phyloP scores from a whole-genome alignment of 2,113 vertebrate genomes.

The Todiramphus chloris region DNA sequence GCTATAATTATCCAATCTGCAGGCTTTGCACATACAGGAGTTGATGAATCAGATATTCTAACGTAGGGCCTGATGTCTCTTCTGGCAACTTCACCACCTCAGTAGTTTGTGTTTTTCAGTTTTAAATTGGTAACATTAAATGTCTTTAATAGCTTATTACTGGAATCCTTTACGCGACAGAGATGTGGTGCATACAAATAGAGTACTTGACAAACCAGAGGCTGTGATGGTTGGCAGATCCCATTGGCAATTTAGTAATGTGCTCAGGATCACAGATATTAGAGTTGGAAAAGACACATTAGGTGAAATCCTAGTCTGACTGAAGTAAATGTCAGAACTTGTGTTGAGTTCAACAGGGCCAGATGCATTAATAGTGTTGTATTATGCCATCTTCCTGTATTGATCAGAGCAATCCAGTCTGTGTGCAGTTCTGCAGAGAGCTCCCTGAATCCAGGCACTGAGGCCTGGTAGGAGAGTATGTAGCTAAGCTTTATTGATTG shows the following conservation, averaged over 20 bases:
- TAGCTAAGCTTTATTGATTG: slow-evolving; percentile 7
- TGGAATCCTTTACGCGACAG: slow-evolving; percentile 36
- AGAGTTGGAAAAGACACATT: not conserved
- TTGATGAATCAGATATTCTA: slow-evolving; percentile 57
- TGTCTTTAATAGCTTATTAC: slow-evolving; percentile 68
- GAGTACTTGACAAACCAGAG: slow-evolving; percentile 39
- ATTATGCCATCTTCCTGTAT: not conserved
- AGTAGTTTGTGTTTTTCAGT: slow-evolving; percentile 61
- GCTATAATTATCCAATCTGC: slow-evolving; percentile 60
- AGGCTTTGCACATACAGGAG: slow-evolving; percentile 50
- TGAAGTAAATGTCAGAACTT: slow-evolving; percentile 12
- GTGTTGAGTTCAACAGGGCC: not conserved
- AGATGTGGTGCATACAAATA: slow-evolving; percentile 58
- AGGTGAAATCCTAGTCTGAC: not conserved
- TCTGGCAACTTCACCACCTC: slow-evolving; percentile 59
- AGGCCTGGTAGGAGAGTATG: not conserved
- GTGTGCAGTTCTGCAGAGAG: not conserved
- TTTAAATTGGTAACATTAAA: slow-evolving; percentile 64
- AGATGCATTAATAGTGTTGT: not conserved
- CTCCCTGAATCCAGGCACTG: not conserved
- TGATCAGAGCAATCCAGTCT: not conserved
- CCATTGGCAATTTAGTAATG: slow-evolving; percentile 7
- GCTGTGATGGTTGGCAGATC: slow-evolving; percentile 40
- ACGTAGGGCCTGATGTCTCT: slow-evolving; percentile 35
- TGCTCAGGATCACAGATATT: slow-evolving; percentile 24